Conservation (phyloP, 2,888 invertebrate genomes). For the Heliconius erato region DNA sequence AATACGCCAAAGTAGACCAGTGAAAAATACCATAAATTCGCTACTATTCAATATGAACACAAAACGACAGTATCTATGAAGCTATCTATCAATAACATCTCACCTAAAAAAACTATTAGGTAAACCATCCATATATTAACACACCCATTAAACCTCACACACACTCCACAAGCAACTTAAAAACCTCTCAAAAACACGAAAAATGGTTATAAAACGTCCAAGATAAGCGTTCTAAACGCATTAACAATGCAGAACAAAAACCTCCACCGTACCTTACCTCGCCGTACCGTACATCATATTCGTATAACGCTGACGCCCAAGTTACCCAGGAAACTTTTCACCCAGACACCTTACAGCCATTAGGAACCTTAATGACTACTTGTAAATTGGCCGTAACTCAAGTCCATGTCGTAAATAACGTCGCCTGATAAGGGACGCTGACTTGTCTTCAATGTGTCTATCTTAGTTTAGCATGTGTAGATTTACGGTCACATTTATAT, state of each 20-base stretch:
- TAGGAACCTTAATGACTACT: slow-evolving; percentile 84
- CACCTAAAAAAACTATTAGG: not conserved
- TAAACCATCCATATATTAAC: not conserved
- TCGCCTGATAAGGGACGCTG: slow-evolving; percentile 83
- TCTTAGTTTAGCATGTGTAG: slow-evolving; percentile 79
- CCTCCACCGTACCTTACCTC: slow-evolving; percentile 24
- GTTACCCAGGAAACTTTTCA: slow-evolving; percentile 72
- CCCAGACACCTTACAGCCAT: slow-evolving; percentile 83
- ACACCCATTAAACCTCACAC: not conserved
- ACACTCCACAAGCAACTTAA: not conserved
- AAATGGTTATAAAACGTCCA: slow-evolving; percentile 12
- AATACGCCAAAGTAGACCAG: too few species aligned
- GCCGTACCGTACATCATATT: slow-evolving; percentile 53
- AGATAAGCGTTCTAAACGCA: slow-evolving; percentile 38
- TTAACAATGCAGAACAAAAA: slow-evolving; percentile 51
- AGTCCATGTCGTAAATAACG: slow-evolving; percentile 80
- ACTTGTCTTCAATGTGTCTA: slow-evolving; percentile 81
- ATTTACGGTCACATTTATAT: slow-evolving; percentile 70
- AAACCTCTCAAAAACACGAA: not conserved
- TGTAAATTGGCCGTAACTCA: slow-evolving; percentile 86
- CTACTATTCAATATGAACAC: not conserved
- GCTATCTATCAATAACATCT: not conserved
- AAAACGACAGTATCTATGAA: not conserved
- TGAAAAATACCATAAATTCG: too few species aligned
- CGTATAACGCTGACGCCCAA: slow-evolving; percentile 70